phyloP scores from a whole-genome alignment of 2,888 invertebrate species.

The Platycheirus rosarum region DNA sequence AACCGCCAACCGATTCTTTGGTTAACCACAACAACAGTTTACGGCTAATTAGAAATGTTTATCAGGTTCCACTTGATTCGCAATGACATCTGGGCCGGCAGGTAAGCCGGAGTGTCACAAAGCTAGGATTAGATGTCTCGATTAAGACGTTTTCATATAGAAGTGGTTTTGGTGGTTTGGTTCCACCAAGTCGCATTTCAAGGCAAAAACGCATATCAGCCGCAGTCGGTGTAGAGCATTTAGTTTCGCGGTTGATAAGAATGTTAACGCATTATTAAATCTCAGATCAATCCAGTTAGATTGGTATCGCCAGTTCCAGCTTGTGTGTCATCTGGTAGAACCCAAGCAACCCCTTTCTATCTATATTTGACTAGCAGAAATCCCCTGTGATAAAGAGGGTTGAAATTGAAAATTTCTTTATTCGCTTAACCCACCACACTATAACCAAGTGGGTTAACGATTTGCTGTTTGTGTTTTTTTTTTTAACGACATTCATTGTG shows the following conservation, averaged over 20 bases:
- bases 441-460: background rate
- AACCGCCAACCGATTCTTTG: constrained; percentile 42
- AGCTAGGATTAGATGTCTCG: constrained; percentile 60
- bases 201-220: constrained; percentile 21
- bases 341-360: constrained; percentile 43
- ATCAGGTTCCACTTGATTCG: constrained; percentile 26
- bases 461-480: constrained; percentile 25
- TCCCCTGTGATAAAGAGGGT: constrained; percentile 71
- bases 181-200: background rate
- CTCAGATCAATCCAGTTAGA: constrained; percentile 3
- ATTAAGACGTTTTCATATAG: constrained; percentile 39
- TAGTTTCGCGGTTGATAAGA: constrained; percentile 47
- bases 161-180: background rate
- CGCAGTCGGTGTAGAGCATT: no score
- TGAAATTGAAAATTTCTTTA: constrained; percentile 57
- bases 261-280: constrained; percentile 40
- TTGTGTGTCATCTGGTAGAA: no score
- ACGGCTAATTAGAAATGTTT: constrained; percentile 69
- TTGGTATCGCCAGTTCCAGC: no score
- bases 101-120: constrained; percentile 57
- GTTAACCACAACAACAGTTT: constrained; percentile 70
- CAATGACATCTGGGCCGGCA: constrained; percentile 37
- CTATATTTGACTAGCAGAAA: constrained; percentile 68
- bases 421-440: background rate
- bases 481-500: constrained; percentile 27